Evolutionary conservation across 2,113 vertebrate species (phyloP).

Genomic region (Mastomys coucha): DNA sequence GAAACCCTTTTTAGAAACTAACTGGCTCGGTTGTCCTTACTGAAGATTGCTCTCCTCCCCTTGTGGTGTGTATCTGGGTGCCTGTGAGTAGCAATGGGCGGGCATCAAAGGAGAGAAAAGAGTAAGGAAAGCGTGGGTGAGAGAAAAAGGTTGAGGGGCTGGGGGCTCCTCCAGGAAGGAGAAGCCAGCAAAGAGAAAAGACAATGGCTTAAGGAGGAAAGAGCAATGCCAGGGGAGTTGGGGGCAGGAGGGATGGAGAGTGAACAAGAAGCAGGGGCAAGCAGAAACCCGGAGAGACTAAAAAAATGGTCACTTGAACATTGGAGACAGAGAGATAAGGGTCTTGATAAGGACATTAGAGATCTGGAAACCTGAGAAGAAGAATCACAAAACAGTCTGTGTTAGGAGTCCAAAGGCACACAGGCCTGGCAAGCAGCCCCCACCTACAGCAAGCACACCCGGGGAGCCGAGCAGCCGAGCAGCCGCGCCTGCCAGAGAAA

Average conservation of each 20-base stretch:
- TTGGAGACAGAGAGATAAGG: not conserved
- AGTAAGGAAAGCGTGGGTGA: not conserved
- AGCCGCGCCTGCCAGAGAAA: not conserved
- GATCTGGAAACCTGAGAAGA: not conserved
- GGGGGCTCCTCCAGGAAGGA: not conserved
- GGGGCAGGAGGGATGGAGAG: not conserved
- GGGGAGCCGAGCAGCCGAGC: not conserved
- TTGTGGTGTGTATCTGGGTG: not conserved
- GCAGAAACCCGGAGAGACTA: not conserved
- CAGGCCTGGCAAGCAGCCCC: not conserved
- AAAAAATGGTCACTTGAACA: accelerated
- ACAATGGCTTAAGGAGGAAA: not conserved
- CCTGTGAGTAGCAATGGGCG: not conserved
- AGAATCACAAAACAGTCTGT: not conserved
- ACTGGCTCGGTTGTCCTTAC: not conserved
- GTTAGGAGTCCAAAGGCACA: not conserved
- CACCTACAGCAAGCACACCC: not conserved
- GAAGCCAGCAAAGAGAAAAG: not conserved
- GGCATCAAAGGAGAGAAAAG: not conserved
- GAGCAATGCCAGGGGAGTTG: accelerated
- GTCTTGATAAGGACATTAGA: not conserved
- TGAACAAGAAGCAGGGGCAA: not conserved
- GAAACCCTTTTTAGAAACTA: not conserved
- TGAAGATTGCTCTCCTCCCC: not conserved
- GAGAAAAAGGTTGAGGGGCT: not conserved